Conservation (phyloP, 1,140 invertebrate genomes). For the Vanessa atalanta region DNA sequence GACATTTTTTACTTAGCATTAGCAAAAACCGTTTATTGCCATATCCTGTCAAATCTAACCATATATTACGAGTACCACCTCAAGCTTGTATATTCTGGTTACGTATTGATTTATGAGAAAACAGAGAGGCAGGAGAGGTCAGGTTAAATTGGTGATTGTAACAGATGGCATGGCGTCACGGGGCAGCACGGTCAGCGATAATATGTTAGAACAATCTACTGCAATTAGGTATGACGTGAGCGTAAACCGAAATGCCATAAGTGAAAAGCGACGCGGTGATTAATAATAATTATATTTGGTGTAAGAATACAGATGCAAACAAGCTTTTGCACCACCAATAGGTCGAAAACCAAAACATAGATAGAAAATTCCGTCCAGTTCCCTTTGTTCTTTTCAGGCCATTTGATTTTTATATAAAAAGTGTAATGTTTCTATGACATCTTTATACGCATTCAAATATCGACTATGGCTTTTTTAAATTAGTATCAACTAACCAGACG, state of each 20-base stretch:
- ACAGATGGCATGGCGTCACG: constrained; percentile 55
- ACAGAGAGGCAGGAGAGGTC: constrained; percentile 35
- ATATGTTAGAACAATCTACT: constrained; percentile 57
- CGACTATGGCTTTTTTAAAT: no score
- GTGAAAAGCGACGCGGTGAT: constrained; percentile 21
- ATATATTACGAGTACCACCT: constrained; percentile 30
- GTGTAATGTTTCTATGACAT: no score
- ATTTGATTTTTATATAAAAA: no score
- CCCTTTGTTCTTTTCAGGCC: no score
- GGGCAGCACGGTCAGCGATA: constrained; percentile 53
- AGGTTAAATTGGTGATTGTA: constrained; percentile 47
- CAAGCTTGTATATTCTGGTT: constrained; percentile 13
- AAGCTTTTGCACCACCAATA: neutral
- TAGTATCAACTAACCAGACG: no score
- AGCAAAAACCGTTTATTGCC: neutral
- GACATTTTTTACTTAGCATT: neutral
- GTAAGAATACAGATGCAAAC: neutral
- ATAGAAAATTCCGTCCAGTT: no score
- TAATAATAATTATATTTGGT: neutral
- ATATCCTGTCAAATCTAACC: constrained; percentile 22
- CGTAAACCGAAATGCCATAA: constrained; percentile 31
- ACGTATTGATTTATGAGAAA: constrained; percentile 36
- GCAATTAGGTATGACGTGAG: constrained; percentile 68
- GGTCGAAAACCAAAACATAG: no score
- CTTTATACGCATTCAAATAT: no score